These are phyloP conservation scores for Mylabris phalerata DNA, from an alignment of 1,140 invertebrate genomes.

Conservation along the genomic window DNA sequence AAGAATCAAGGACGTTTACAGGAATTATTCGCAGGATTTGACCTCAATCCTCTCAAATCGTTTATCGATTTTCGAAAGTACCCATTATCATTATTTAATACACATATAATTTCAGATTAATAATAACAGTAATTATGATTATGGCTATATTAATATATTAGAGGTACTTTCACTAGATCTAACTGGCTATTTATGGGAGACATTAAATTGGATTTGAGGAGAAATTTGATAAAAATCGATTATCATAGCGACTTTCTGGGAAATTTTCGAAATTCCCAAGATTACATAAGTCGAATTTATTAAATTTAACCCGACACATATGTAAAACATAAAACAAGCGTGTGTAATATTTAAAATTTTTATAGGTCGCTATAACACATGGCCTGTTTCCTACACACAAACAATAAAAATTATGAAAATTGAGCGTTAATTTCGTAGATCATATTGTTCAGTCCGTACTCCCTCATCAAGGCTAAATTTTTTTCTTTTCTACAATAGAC, in stretches of 20 bases:
- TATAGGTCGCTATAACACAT: conserved; percentile 21
- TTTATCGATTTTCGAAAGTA: not conserved
- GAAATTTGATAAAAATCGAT: too few species aligned
- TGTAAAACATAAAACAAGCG: conserved; percentile 3
- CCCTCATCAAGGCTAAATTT: too few species aligned
- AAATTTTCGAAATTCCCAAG: not conserved
- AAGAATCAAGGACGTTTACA: too few species aligned
- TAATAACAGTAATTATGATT: not conserved
- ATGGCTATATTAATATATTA: too few species aligned
- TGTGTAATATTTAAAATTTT: conserved; percentile 17
- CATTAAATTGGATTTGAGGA: too few species aligned
- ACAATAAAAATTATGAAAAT: too few species aligned
- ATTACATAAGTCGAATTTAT: conserved; percentile 5
- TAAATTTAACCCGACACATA: conserved; percentile 7
- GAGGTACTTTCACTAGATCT: too few species aligned
- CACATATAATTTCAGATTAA: not conserved
- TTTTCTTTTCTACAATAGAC: too few species aligned
- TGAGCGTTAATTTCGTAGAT: too few species aligned
- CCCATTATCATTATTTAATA: not conserved
- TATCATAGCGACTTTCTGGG: too few species aligned
- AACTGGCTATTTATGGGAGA: too few species aligned
- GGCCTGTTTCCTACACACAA: conserved; percentile 19
- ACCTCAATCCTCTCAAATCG: not conserved
- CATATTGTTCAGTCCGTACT: too few species aligned
- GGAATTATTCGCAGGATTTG: not conserved